phyloP scores from a whole-genome alignment of 1,140 invertebrate species.

The Lepidotrigona ventralis region DNA sequence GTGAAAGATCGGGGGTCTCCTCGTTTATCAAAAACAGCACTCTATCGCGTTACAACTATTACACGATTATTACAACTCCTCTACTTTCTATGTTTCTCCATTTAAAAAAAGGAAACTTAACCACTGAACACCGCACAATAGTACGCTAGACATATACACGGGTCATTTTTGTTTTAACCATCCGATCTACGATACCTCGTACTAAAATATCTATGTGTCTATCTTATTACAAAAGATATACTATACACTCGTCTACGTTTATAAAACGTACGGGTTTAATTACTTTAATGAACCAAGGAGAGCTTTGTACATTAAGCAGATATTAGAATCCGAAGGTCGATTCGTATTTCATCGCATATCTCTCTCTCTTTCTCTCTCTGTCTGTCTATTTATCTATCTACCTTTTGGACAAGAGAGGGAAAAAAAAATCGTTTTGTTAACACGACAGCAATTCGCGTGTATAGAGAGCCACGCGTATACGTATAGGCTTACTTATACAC shows the following conservation, averaged over 20 bases:
- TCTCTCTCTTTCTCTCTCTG: not conserved
- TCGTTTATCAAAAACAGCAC: not conserved
- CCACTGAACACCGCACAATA: not conserved
- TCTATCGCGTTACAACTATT: not conserved
- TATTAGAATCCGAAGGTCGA: not conserved
- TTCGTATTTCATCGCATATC: not conserved
- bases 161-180: not conserved
- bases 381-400: not conserved
- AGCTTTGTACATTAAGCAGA: not conserved
- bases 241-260: not conserved
- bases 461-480: not conserved
- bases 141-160: not conserved
- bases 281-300: too few relatives aligned
- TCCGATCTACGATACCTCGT: not conserved
- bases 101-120: not conserved
- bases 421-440: not conserved
- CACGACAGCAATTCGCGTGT: not conserved
- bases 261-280: too few relatives aligned
- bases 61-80: not conserved
- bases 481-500: slow-evolving; percentile 71
- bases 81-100: not conserved
- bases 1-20: not conserved
- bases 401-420: not conserved
- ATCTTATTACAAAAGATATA: not conserved
- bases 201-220: not conserved